A percentile compares a stretch with the other conserved stretches of the same genome.
phyloP scores from a whole-genome alignment of 2,113 vertebrate genomes.

The Dicaeum eximium region DNA sequence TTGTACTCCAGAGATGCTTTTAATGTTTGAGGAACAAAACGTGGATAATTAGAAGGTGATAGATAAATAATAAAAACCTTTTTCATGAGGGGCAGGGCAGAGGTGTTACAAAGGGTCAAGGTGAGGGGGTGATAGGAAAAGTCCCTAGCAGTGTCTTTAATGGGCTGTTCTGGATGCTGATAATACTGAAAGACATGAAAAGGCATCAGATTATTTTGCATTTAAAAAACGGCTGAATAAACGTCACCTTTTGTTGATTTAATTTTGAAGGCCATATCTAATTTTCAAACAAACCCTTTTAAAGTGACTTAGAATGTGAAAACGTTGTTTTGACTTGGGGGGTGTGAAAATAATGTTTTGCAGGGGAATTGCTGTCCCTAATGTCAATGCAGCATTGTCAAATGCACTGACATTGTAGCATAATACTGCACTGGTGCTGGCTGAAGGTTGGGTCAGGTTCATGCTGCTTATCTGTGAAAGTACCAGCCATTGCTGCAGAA shows the following conservation, averaged over 20 bases:
- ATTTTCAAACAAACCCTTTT: neutral
- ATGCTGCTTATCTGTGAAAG: neutral
- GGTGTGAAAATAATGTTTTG: neutral
- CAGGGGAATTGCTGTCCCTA: neutral
- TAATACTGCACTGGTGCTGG: neutral
- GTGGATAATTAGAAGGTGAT: neutral
- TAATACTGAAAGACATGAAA: constrained; percentile 84
- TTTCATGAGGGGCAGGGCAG: constrained; percentile 72
- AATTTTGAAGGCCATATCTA: constrained; percentile 11
- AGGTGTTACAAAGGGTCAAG: constrained; percentile 73
- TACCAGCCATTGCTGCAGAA: neutral
- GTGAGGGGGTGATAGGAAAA: neutral
- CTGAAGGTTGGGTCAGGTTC: neutral
- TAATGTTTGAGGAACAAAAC: neutral
- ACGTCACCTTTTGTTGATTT: constrained; percentile 31
- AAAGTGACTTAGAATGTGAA: neutral
- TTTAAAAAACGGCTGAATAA: neutral
- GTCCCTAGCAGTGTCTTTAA: constrained; percentile 69
- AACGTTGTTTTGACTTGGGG: neutral
- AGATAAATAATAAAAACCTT: constrained; percentile 46
- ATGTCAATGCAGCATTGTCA: neutral
- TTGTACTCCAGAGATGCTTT: neutral
- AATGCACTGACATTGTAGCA: neutral
- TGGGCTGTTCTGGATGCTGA: constrained; percentile 82
- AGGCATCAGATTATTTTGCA: constrained; percentile 68